Conservation (phyloP, 2,888 invertebrate genomes). For the Xestia xanthographa region DNA sequence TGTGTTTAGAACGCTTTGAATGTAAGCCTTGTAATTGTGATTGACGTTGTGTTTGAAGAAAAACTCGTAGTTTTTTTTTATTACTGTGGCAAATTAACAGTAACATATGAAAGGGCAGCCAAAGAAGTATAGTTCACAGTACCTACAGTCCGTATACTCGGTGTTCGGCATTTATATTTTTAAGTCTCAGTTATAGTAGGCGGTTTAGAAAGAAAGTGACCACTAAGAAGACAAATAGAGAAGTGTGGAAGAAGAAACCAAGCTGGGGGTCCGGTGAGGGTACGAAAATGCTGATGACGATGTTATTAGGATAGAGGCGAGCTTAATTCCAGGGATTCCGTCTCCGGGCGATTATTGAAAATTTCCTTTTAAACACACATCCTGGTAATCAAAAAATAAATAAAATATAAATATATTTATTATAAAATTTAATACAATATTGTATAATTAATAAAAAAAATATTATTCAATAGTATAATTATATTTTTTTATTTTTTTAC, state of each 20-base stretch:
- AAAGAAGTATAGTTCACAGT: background rate
- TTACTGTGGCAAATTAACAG: background rate
- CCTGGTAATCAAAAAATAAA: too few relatives aligned
- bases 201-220: background rate
- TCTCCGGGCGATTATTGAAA: background rate
- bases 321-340: background rate
- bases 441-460: too few relatives aligned
- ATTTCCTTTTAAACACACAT: too few relatives aligned
- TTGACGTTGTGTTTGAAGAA: background rate
- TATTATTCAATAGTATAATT: too few relatives aligned
- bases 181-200: background rate
- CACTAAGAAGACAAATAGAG: background rate
- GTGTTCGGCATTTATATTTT: background rate
- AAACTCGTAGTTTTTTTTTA: background rate
- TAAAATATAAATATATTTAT: too few relatives aligned
- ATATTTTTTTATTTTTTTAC: too few relatives aligned
- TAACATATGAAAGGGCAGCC: background rate
- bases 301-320: background rate
- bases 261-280: background rate
- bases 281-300: background rate
- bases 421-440: too few relatives aligned
- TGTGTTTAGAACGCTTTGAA: conserved; percentile 36
- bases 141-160: background rate
- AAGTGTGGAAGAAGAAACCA: background rate
- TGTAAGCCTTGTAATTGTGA: background rate